A percentile compares a stretch with the other conserved stretches of the same genome.
Conservation (phyloP, 2,113 vertebrate species). For the Sphaerodactylus townsendi region DNA sequence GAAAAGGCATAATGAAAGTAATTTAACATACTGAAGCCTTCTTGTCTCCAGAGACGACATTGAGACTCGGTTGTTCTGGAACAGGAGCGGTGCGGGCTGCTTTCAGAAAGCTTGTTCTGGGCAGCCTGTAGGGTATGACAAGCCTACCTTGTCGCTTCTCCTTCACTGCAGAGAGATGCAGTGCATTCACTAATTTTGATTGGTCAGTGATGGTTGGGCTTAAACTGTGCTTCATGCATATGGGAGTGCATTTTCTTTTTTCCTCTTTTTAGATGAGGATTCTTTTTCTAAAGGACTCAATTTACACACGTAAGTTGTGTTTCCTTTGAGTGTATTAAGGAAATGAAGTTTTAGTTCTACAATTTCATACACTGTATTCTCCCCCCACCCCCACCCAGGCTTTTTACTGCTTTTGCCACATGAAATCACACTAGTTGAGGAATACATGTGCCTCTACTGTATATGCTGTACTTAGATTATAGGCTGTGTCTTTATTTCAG, state of each 20-base stretch:
- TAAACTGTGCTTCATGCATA: constrained; percentile 84
- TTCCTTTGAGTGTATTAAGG: constrained; percentile 69
- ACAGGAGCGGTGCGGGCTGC: constrained; percentile 72
- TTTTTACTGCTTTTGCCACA: constrained; percentile 61
- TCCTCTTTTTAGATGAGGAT: constrained; percentile 71
- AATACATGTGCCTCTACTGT: constrained; percentile 45
- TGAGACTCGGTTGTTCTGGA: constrained; percentile 70
- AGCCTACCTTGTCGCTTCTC: constrained; percentile 83
- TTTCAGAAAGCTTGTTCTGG: constrained; percentile 74
- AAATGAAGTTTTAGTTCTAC: constrained; percentile 65
- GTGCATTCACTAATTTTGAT: constrained; percentile 94
- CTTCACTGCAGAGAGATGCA: constrained; percentile 98
- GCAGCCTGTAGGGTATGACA: constrained; percentile 84
- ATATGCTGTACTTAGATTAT: constrained; percentile 54
- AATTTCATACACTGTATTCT: constrained; percentile 59
- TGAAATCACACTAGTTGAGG: constrained; percentile 43
- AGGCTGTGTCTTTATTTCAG: constrained; percentile 7
- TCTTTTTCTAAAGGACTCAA: constrained; percentile 66
- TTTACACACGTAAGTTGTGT: constrained; percentile 72
- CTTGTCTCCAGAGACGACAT: constrained; percentile 78
- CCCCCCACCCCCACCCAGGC: constrained; percentile 43
- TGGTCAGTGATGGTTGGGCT: constrained; percentile 92
- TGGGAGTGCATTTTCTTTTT: constrained; percentile 65
- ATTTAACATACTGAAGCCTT: constrained; percentile 83
- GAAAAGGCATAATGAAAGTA: constrained; percentile 83